Base-by-base conservation (phyloP, 2,113 vertebrate genomes). In the Toxotes chatareus region DNA sequence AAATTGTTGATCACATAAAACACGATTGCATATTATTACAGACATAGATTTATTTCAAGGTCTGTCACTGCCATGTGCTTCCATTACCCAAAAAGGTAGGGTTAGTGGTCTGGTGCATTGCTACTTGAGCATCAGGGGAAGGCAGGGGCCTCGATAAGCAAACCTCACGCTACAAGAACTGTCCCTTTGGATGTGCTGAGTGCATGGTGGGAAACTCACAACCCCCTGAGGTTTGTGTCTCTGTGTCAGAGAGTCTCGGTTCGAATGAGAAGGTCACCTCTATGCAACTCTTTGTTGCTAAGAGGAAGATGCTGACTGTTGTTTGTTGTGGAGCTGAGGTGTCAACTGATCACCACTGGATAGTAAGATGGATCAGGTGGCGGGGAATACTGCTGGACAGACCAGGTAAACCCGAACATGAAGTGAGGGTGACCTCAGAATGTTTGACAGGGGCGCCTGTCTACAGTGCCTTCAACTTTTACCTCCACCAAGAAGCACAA, bases 311-410 rank as follows among this genome's bases (percentile, higher is more conserved):
- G 60, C 23, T 56, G 59, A 49, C 38, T 76, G 67, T 62, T 62
- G 56, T 71, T 79, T 51, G 67, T 72, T 76, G 72, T 73, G 42
- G 34, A 38, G 7, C 38, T 6, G 72, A 80, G 67, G 76, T n/a
- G 81, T 73, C 85, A 73, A 4, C 67, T 40, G 73, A 77, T 83
- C 65, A 49, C 47, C 67, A 14, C 1, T 19, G 44, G 67, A 42
- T 57, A 46, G 67, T 47, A 36, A 40, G 62, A 14, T 4, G 72
- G 72, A 80, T 87, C 81, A 73, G 63, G 73, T 84, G 55, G 46
- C n/a, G 0, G 78, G 66, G 47, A 56, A 71, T 7, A 40, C 57
- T 69, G 9, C 47, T 32, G 12, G 10, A 61, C 27, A 38, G 10
- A 72, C 34, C 11, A 53, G 55, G 69, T 47, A 19, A 67, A 83